phyloP scores from a whole-genome alignment of 2,797 vertebrate genomes.

The Sebastes alutus region DNA sequence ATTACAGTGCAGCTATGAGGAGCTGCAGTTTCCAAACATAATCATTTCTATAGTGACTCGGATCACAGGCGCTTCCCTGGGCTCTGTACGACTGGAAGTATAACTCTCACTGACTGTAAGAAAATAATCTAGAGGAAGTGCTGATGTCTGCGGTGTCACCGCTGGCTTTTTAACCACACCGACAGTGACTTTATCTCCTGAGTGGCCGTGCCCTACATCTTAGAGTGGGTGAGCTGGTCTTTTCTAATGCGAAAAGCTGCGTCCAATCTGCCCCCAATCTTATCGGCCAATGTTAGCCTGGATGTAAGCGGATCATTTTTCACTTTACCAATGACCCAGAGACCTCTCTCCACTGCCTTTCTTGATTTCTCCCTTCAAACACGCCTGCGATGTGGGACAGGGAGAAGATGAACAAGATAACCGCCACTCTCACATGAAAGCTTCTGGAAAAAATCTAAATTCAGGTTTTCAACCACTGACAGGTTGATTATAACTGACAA shows the following conservation, averaged over 20 bases:
- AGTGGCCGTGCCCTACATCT: slow-evolving; percentile 37
- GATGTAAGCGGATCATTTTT: slow-evolving; percentile 67
- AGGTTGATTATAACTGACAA: neutral
- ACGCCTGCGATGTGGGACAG: neutral
- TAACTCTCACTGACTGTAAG: neutral
- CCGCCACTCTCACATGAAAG: neutral
- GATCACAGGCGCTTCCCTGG: neutral
- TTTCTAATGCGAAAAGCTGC: slow-evolving; percentile 44
- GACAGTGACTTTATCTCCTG: slow-evolving; percentile 55
- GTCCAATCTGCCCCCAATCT: slow-evolving; percentile 61
- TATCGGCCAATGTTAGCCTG: slow-evolving; percentile 50
- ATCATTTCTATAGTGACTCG: neutral
- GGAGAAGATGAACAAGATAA: slow-evolving; percentile 32
- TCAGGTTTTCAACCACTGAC: neutral
- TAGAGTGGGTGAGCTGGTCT: slow-evolving; percentile 36
- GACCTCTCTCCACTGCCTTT: slow-evolving; percentile 33
- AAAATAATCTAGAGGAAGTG: slow-evolving; percentile 29
- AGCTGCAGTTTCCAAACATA: neutral
- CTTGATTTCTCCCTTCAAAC: slow-evolving; percentile 20
- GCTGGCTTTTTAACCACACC: slow-evolving; percentile 14
- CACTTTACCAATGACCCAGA: slow-evolving; percentile 49
- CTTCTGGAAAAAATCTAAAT: neutral
- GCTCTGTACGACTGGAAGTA: neutral
- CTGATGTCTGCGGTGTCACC: slow-evolving; percentile 16
- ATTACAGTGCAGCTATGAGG: neutral